Percentiles rank a stretch among this genome's conserved stretches.
Conservation (phyloP, 1,140 invertebrate genomes). For the Hycleus phaleratus region DNA sequence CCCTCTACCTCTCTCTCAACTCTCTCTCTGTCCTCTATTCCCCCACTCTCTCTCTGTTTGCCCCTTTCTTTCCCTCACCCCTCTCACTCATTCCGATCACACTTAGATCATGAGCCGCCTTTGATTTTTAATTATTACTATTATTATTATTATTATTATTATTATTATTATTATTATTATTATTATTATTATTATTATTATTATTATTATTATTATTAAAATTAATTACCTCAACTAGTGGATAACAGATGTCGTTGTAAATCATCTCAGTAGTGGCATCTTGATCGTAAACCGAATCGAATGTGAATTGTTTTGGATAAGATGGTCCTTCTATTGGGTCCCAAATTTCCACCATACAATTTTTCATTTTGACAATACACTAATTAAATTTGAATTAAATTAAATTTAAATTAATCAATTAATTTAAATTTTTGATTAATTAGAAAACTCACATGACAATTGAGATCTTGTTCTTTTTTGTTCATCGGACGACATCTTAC, state of each 20-base stretch:
- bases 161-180: neutral
- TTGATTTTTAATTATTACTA: too few relatives aligned
- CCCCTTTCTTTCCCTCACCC: too few relatives aligned
- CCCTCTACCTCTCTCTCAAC: too few relatives aligned
- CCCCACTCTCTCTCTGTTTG: too few relatives aligned
- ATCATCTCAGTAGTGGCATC: slow-evolving; percentile 71
- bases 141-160: too few relatives aligned
- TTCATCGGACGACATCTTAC: slow-evolving; percentile 89
- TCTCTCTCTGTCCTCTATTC: too few relatives aligned
- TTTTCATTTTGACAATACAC: slow-evolving; percentile 67
- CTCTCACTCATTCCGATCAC: too few relatives aligned
- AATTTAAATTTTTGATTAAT: neutral
- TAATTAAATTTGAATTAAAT: slow-evolving; percentile 35
- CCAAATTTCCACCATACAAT: slow-evolving; percentile 40
- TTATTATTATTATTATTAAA: neutral
- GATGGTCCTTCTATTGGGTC: slow-evolving; percentile 41
- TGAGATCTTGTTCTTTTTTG: slow-evolving; percentile 59
- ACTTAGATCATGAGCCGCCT: too few relatives aligned
- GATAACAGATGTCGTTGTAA: slow-evolving; percentile 84
- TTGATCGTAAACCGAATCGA: slow-evolving; percentile 75
- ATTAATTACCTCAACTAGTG: slow-evolving; percentile 57
- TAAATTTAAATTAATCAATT: slow-evolving; percentile 2
- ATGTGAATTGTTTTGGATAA: slow-evolving; percentile 67
- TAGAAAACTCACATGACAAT: slow-evolving; percentile 54
- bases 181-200: too few relatives aligned